A percentile compares a stretch with the other conserved stretches of the same genome.
These are phyloP conservation scores for Poecilus cupreus DNA, from an alignment of 2,888 invertebrate genomes.

Conservation along the genomic window DNA sequence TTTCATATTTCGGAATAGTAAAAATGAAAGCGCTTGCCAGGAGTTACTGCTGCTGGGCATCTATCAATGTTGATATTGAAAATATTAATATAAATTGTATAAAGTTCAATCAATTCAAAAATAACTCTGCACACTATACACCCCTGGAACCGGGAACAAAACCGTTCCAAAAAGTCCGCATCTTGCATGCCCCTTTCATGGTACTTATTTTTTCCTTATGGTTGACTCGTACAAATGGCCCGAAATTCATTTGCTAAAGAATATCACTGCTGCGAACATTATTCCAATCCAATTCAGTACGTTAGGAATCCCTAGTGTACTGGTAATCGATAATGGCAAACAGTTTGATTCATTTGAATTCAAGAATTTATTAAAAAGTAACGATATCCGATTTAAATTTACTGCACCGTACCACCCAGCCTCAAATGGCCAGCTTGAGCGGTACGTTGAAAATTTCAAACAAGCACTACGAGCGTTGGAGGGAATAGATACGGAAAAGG, in stretches of 20 bases:
- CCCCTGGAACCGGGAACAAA: constrained; percentile 68
- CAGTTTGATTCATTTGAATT: constrained; percentile 2
- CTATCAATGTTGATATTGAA: constrained; percentile 58
- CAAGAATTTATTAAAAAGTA: background rate
- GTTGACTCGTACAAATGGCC: constrained; percentile 63
- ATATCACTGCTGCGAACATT: constrained; percentile 59
- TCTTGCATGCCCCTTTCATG: constrained; percentile 53
- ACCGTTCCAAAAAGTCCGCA: constrained; percentile 53
- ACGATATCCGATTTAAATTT: background rate
- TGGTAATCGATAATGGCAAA: constrained; percentile 65
- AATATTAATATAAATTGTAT: constrained; percentile 48
- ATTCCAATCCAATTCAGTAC: constrained; percentile 61
- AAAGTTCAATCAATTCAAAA: constrained; percentile 59
- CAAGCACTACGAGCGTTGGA: background rate
- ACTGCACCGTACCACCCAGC: constrained; percentile 24
- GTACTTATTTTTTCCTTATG: constrained; percentile 33
- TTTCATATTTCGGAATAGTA: constrained; percentile 35
- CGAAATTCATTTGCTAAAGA: constrained; percentile 61
- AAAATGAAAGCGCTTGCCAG: constrained; percentile 52
- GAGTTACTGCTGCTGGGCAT: constrained; percentile 59
- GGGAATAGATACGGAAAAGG: background rate
- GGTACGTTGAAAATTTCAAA: background rate
- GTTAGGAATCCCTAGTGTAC: constrained; percentile 63
- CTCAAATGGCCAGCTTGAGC: background rate
- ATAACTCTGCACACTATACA: constrained; percentile 61